phyloP scores from a whole-genome alignment of 2,888 invertebrate species.

The Scaptomyza reducta region DNA sequence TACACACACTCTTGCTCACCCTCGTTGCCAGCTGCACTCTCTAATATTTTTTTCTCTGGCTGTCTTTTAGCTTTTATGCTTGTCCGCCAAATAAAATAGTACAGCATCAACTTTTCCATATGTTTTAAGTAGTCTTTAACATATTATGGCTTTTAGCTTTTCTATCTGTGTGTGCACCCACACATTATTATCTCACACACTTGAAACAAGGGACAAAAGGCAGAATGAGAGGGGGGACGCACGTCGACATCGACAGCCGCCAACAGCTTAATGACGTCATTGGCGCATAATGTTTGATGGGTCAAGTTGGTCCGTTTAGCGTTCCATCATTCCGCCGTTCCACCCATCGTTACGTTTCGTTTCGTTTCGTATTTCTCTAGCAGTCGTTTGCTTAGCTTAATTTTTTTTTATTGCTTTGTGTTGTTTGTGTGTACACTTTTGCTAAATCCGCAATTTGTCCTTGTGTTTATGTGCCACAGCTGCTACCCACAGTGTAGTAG shows the following conservation, averaged over 20 bases:
- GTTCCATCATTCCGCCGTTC: slow-evolving; percentile 20
- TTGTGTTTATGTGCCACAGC: slow-evolving; percentile 70
- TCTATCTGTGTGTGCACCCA: slow-evolving; percentile 38
- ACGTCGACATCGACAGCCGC: slow-evolving; percentile 59
- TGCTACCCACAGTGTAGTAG: slow-evolving; percentile 37
- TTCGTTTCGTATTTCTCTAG: slow-evolving; percentile 12
- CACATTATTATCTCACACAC: slow-evolving; percentile 29
- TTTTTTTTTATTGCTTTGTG: slow-evolving; percentile 34
- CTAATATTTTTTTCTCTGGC: not conserved
- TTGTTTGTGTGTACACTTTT: slow-evolving; percentile 39
- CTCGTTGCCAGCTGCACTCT: not conserved
- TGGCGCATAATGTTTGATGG: slow-evolving; percentile 62
- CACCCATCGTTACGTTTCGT: slow-evolving; percentile 5
- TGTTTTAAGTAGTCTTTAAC: slow-evolving; percentile 35
- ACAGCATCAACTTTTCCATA: slow-evolving; percentile 9
- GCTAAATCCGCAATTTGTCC: slow-evolving; percentile 74
- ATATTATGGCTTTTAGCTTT: slow-evolving; percentile 33
- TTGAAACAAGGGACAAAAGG: not conserved
- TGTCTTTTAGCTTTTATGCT: not conserved
- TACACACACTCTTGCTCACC: slow-evolving; percentile 1
- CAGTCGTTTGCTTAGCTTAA: slow-evolving; percentile 29
- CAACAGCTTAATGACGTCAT: slow-evolving; percentile 70
- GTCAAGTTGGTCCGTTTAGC: slow-evolving; percentile 52
- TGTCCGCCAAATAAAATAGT: not conserved
- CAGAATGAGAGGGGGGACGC: not conserved